Evolutionary conservation across 2,797 vertebrate species (phyloP), one percentile per base, ranked within the genome.

Genomic region (Glossophaga mutica): DNA sequence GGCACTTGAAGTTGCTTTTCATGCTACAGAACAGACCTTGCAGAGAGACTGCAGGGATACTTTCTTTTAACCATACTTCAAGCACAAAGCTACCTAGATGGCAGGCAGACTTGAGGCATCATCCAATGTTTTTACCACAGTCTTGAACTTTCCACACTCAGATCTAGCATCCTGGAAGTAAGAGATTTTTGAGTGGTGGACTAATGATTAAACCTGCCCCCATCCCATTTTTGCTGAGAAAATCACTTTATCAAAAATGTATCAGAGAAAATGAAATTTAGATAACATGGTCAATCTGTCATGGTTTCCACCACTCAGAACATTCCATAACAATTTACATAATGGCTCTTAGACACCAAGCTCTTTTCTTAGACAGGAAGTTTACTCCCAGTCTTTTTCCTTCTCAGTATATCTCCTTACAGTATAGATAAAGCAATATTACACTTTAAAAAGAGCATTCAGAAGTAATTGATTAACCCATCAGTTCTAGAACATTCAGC

Each of bases 211-310:
- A 78, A 42, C 22, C 12, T 57, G n/a, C 19, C n/a, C 4, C 78
- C 16, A 67, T 86, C 90, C 37, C 32, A 78, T 82, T 94, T 94
- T 83, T 94, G 78, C 73, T 83, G n/a, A 92, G 57, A 87, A 37
- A 76, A 90, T 82, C 39, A 77, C 42, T 94, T 94, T 94, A n/a
- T 77, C 46, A 67, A 44, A 93, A 84, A 77, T 32, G 22, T 42
- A 85, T 93, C 32, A 32, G 71, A 48, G 22, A 34, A 77, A 50
- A 57, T 50, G 39, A 62, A 79, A 67, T 59, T 90, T 86, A 57
- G 74, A 77, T 84, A 94, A 70, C 52, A 82, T 19, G 9, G 19
- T 50, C 83, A 84, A 14, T 24, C 68, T 71, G 52, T 22, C n/a
- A 39, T 88, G 78, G 52, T 90, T 94, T 85, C 77, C 19, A 34